Evolutionary conservation across 1,140 invertebrate genomes (phyloP).

Genomic region (Dendrolimus punctatus): DNA sequence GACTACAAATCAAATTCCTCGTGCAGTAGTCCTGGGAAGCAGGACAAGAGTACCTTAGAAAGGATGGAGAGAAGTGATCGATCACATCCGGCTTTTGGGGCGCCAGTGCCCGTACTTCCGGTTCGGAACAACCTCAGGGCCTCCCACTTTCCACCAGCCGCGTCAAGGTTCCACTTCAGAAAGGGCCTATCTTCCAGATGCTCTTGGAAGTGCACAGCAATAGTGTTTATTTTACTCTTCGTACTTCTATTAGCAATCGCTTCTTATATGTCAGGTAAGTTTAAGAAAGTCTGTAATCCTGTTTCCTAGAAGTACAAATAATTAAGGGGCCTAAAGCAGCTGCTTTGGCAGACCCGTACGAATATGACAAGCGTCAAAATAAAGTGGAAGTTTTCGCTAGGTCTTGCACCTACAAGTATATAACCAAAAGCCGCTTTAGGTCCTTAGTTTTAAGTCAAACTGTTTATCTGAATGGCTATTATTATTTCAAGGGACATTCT

Average conservation of each 20-base stretch:
- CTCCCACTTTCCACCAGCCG: constrained; percentile 76
- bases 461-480: no score
- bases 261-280: constrained; percentile 88
- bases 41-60: constrained; percentile 66
- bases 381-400: no score
- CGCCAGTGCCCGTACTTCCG: constrained; percentile 80
- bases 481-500: no score
- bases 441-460: no score
- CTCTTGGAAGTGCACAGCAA: constrained; percentile 92
- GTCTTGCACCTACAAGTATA: no score
- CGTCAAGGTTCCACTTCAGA: constrained; percentile 86
- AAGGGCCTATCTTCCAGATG: constrained; percentile 90
- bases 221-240: constrained; percentile 87
- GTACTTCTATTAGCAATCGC: constrained; percentile 86
- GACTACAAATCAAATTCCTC: constrained; percentile 90
- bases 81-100: constrained; percentile 74
- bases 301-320: no score
- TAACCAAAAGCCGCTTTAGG: no score
- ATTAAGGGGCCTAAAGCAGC: no score
- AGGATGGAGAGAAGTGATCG: constrained; percentile 61
- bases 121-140: constrained; percentile 81
- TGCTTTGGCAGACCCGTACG: no score
- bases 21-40: constrained; percentile 83
- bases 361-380: no score
- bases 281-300: neutral